These are phyloP conservation scores for Steinernema khuongi DNA, from an alignment of 1,140 invertebrate genomes.

Conservation along the genomic window DNA sequence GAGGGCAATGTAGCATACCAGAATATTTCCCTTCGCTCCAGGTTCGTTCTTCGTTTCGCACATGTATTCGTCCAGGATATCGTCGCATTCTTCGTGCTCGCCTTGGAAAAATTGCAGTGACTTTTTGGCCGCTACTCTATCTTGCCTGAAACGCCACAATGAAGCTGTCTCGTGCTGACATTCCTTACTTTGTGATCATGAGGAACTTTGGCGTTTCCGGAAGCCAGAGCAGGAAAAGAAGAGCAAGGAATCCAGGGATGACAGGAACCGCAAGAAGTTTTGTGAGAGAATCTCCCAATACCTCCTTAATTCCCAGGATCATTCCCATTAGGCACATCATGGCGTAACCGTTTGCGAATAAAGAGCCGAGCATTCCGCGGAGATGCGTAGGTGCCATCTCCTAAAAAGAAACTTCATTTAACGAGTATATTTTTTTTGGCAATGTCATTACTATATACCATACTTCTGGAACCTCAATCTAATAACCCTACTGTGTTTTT, in stretches of 20 bases:
- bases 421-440: neutral
- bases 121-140: slow-evolving; percentile 35
- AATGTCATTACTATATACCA: too few species aligned
- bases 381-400: slow-evolving; percentile 53
- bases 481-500: too few species aligned
- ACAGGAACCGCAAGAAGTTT: slow-evolving; percentile 46
- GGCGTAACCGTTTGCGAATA: slow-evolving; percentile 49
- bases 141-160: slow-evolving; percentile 26
- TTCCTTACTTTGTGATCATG: slow-evolving; percentile 41
- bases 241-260: slow-evolving; percentile 45
- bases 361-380: slow-evolving; percentile 48
- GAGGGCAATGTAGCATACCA: neutral
- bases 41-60: slow-evolving; percentile 32
- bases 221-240: slow-evolving; percentile 46
- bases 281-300: slow-evolving; percentile 51
- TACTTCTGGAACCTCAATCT: too few species aligned
- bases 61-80: slow-evolving; percentile 31
- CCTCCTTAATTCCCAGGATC: slow-evolving; percentile 45
- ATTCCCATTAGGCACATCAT: slow-evolving; percentile 53
- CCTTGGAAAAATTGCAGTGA: slow-evolving; percentile 51
- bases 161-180: slow-evolving; percentile 4
- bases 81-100: slow-evolving; percentile 24
- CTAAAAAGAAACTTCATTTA: slow-evolving; percentile 27
- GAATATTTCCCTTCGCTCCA: neutral
- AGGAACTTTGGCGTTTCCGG: slow-evolving; percentile 55